phyloP scores from a whole-genome alignment of 1,140 invertebrate species.

The Aphelinus atriplicis region DNA sequence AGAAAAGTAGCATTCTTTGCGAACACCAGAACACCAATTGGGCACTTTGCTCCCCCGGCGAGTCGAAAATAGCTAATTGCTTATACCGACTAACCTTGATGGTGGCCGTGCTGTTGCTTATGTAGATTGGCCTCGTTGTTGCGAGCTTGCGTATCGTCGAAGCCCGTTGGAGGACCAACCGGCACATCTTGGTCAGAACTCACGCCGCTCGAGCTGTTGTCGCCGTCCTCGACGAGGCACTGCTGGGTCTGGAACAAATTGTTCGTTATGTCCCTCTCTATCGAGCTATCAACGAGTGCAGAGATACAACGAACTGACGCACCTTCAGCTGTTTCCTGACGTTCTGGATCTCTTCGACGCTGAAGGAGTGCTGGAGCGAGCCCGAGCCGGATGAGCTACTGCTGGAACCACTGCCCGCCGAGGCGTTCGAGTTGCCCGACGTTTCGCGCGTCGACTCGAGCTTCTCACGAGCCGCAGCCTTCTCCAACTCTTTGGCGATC shows the following conservation, averaged over 20 bases:
- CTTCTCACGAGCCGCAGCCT: constrained; percentile 60
- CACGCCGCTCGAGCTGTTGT: constrained; percentile 87
- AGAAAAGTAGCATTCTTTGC: too few species aligned
- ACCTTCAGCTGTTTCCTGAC: constrained; percentile 81
- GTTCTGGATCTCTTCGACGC: constrained; percentile 88
- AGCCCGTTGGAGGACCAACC: constrained; percentile 60
- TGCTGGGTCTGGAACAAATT: constrained; percentile 61
- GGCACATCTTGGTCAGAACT: constrained; percentile 84
- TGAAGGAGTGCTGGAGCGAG: constrained; percentile 84
- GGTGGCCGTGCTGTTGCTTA: not conserved
- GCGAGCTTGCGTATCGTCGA: constrained; percentile 57
- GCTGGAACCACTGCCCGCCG: constrained; percentile 64
- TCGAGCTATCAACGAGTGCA: too few species aligned
- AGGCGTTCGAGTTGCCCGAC: constrained; percentile 62
- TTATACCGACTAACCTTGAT: constrained; percentile 16
- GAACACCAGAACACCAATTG: too few species aligned
- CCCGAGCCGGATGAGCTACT: constrained; percentile 71
- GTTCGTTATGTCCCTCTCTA: too few species aligned
- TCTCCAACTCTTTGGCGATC: constrained; percentile 63
- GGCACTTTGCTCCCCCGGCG: too few species aligned
- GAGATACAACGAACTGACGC: too few species aligned
- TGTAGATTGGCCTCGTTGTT: constrained; percentile 60
- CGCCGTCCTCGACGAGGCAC: constrained; percentile 76
- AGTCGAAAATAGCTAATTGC: too few species aligned
- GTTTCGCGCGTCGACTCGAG: constrained; percentile 61